A percentile compares a stretch with the other conserved stretches of the same genome.
Evolutionary conservation across 2,888 invertebrate species (phyloP).

Genomic region (Pocota personata): DNA sequence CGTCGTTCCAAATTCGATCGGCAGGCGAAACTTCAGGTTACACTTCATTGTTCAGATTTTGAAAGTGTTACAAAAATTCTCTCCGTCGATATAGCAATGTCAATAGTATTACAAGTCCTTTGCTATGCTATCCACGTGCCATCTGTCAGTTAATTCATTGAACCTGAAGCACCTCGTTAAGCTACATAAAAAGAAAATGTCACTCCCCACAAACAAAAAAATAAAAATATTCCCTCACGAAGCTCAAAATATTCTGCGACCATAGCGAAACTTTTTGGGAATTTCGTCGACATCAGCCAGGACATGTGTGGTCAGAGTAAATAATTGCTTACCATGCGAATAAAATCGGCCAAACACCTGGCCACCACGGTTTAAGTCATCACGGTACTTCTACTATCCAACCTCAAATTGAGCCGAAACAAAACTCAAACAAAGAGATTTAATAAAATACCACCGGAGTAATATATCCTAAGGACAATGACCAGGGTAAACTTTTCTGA

Average conservation of each 20-base stretch:
- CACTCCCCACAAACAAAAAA: neutral
- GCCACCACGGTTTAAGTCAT: neutral
- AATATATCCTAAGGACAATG: slow-evolving; percentile 53
- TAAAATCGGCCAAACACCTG: slow-evolving; percentile 68
- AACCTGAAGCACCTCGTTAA: slow-evolving; percentile 39
- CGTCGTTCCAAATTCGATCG: too few relatives aligned
- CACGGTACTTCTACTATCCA: neutral
- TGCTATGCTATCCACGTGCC: slow-evolving; percentile 25
- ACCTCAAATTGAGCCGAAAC: neutral
- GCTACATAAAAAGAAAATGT: neutral
- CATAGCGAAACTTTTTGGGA: slow-evolving; percentile 6
- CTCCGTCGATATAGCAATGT: too few relatives aligned
- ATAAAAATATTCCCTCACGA: neutral
- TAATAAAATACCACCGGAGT: slow-evolving; percentile 26
- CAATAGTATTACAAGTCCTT: neutral
- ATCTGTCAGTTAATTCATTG: slow-evolving; percentile 43
- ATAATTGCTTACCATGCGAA: slow-evolving; percentile 66
- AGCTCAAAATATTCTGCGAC: neutral
- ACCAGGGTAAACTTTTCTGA: slow-evolving; percentile 58
- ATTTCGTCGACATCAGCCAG: slow-evolving; percentile 17
- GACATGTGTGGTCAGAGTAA: slow-evolving; percentile 66
- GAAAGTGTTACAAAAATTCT: too few relatives aligned
- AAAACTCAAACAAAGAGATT: slow-evolving; percentile 62
- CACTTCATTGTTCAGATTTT: too few relatives aligned
- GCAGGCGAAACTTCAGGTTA: too few relatives aligned